Base-by-base conservation (phyloP, 2,888 invertebrate genomes). In the Poecilus cupreus region DNA sequence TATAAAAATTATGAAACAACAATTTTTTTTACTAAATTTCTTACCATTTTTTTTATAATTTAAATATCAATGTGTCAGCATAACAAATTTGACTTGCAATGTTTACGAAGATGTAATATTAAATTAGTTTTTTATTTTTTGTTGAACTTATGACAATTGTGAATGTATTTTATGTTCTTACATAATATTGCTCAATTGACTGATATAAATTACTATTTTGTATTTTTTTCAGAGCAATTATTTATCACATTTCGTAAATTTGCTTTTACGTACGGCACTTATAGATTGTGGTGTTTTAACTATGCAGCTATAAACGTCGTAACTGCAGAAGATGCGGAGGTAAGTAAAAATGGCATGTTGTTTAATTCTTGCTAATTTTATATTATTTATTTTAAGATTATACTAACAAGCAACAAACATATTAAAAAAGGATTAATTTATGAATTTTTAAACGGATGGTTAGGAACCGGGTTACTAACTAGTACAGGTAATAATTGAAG, bases 401-500 rank as follows among this genome's bases (percentile, higher is more conserved):
- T 89, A 13, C 77, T 89, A 10, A 85, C 86, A 5, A 88, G 85
- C 60, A 82, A 83, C 0, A 87, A 86, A 68, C 84, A 87, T 79
- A 87, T 86, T 11, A 82, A 85, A 6, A 89, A 89, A 84, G 86
- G 87, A 81, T 0, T 2, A 0, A 1, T 87, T 0, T 89, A 89
- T 74, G 5, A 84, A n/a, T 75, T 86, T 10, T 82, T 89, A 8
- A 82, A 86, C 24, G 86, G 87, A 18, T 89, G 89, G 89, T 85
- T 89, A 6, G 82, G 84, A 11, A 87, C 86, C 1, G 89, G 89
- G 24, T 85, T 89, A 49, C 84, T 89, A 1, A 88, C 89, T 3
- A 89, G 88, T 78, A 83, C 84, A 83, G 89, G 89, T 88, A 83
- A 82, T 3, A 39, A n/a, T n/a, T 39, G 3, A 39, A 5, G n/a